Evolutionary conservation across 2,888 invertebrate species (phyloP), one percentile per base, ranked within the genome.

Genomic region (Elysia crispata): DNA sequence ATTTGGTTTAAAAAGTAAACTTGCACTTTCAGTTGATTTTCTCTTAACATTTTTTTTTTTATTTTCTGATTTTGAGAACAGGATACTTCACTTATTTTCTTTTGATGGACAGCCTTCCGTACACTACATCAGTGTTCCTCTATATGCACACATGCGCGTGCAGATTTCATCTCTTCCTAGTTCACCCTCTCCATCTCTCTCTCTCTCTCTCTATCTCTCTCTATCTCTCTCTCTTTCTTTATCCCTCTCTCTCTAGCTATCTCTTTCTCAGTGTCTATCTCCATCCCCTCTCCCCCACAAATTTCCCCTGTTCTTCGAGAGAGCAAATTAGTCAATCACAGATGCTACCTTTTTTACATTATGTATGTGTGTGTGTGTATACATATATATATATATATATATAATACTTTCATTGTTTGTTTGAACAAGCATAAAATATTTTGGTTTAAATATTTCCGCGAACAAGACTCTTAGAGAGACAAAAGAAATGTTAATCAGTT

Each of bases 151-250:
- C n/a, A n/a, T n/a, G n/a, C n/a, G n/a, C n/a, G n/a, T n/a, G n/a
- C n/a, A n/a, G n/a, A n/a, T n/a, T n/a, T n/a, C n/a, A n/a, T n/a
- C 33, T 64, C 64, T 41, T 11, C 62, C 64, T 64, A 18, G 31
- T 41, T 64, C 41, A 33, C 49, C 33, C 60, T 41, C 31, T 74
- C n/a, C 30, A 60, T 64, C 64, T 64, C 25, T 64, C 64, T 75
- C 64, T 64, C 62, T 33, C 77, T 30, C 30, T 79, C 50, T 73
- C 73, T 28, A 8, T 62, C 30, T 60, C 57, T 74, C 41, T 66
- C 54, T 79, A 54, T 73, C 30, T 73, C 73, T 62, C 73, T 62
- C 54, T 28, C 49, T 64, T 66, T 73, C 62, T 54, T 49, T 66
- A 30, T 50, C 0, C 67, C 67, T 50, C 50, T 77, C 25, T 50